Evolutionary conservation across 2,113 vertebrate genomes (phyloP).

Genomic region (Vireo altiloquus): DNA sequence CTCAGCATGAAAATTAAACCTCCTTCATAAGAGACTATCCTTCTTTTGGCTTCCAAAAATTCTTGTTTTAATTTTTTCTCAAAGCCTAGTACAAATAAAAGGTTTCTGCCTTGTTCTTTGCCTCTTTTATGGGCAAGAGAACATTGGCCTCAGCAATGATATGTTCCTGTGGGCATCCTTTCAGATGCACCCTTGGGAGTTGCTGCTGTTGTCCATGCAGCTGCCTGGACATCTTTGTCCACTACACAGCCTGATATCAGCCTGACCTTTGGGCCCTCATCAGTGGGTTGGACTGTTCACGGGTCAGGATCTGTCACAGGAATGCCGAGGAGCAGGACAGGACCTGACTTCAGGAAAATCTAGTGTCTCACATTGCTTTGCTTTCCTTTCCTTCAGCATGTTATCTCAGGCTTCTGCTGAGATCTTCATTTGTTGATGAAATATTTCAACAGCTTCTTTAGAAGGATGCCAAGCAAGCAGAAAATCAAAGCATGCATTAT

Average conservation of each 20-base stretch:
- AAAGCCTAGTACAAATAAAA: neutral
- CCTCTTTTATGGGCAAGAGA: neutral
- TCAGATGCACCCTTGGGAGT: neutral
- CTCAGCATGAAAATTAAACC: neutral
- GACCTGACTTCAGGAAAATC: neutral
- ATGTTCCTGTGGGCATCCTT: neutral
- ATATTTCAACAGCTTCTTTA: neutral
- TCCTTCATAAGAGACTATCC: neutral
- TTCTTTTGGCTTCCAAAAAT: neutral
- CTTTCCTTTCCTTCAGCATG: neutral
- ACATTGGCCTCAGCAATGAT: neutral
- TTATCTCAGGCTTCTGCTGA: neutral
- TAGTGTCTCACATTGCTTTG: neutral
- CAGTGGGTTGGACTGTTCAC: neutral
- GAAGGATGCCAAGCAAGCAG: neutral
- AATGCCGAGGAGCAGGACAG: neutral
- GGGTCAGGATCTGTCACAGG: neutral
- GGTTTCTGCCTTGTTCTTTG: neutral
- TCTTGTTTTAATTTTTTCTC: neutral
- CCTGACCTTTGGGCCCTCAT: neutral
- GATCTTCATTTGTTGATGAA: neutral
- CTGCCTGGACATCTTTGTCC: neutral
- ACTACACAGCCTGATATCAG: neutral
- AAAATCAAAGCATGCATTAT: constrained; percentile 8
- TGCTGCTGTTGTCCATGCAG: rapidly evolving